These are phyloP conservation scores for Lagenorhynchus albirostris DNA, from an alignment of 2,113 vertebrate genomes.

Conservation along the genomic window DNA sequence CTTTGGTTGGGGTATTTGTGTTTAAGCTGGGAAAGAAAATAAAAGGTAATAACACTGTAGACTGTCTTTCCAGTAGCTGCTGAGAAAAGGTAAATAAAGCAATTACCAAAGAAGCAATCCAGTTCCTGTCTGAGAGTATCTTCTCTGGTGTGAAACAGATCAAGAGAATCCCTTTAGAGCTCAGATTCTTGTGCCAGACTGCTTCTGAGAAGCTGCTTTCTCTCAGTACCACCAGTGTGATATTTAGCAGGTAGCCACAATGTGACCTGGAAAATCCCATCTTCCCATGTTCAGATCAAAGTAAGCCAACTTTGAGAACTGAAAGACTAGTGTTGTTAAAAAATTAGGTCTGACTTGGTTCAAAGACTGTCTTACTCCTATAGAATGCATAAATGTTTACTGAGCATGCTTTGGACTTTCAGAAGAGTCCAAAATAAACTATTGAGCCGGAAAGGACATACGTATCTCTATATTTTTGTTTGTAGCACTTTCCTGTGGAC, in stretches of 20 bases:
- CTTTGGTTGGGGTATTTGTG: background rate
- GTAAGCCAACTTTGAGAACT: background rate
- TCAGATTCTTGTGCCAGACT: background rate
- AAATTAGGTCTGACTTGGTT: background rate
- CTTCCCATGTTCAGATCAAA: background rate
- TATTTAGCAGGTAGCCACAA: background rate
- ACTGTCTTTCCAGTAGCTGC: background rate
- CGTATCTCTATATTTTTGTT: background rate
- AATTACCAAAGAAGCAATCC: background rate
- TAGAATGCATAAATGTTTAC: background rate
- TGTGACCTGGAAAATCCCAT: background rate
- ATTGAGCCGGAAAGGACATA: background rate
- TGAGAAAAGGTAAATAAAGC: background rate
- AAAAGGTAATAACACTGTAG: background rate
- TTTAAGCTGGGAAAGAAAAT: slow-evolving; percentile 20
- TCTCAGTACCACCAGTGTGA: background rate
- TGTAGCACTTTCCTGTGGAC: background rate
- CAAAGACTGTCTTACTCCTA: background rate
- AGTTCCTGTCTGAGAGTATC: background rate
- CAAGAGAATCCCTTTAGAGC: background rate
- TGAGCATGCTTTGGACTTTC: background rate
- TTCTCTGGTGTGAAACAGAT: background rate
- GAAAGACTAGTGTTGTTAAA: background rate
- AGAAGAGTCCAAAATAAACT: background rate
- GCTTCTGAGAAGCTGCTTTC: background rate